phyloP scores from a whole-genome alignment of 2,113 vertebrate genomes.

The Phocoena sinus region DNA sequence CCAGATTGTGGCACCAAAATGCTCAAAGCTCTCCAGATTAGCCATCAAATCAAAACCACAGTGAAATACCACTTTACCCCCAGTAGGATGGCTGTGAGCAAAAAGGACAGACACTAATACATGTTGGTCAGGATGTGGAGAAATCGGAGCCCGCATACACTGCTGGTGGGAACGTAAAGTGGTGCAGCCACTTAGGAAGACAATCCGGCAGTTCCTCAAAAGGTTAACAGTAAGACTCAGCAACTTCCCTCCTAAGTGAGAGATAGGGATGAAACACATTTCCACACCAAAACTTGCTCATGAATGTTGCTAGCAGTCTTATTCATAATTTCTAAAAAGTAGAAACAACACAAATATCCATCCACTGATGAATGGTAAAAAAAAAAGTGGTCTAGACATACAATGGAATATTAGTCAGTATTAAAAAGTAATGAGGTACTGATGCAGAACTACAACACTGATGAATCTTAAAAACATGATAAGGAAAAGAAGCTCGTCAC shows the following conservation, averaged over 20 bases:
- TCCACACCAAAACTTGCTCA: neutral
- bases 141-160: neutral
- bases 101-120: slow-evolving; percentile 27
- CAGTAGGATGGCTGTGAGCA: neutral
- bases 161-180: neutral
- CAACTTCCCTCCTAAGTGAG: neutral
- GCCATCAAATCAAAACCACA: slow-evolving; percentile 49
- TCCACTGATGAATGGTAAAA: neutral
- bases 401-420: neutral
- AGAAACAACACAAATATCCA: neutral
- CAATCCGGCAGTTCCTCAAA: neutral
- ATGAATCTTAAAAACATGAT: neutral
- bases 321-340: neutral
- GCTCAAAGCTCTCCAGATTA: slow-evolving; percentile 46
- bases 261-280: neutral
- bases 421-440: neutral
- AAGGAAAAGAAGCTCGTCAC: neutral
- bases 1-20: neutral
- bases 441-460: neutral
- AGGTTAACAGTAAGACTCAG: neutral
- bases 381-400: neutral
- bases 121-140: neutral
- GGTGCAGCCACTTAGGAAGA: neutral
- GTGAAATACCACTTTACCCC: slow-evolving; percentile 20
- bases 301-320: neutral